phyloP scores from a whole-genome alignment of 2,797 vertebrate species.

The Platyrinchus mystaceus region DNA sequence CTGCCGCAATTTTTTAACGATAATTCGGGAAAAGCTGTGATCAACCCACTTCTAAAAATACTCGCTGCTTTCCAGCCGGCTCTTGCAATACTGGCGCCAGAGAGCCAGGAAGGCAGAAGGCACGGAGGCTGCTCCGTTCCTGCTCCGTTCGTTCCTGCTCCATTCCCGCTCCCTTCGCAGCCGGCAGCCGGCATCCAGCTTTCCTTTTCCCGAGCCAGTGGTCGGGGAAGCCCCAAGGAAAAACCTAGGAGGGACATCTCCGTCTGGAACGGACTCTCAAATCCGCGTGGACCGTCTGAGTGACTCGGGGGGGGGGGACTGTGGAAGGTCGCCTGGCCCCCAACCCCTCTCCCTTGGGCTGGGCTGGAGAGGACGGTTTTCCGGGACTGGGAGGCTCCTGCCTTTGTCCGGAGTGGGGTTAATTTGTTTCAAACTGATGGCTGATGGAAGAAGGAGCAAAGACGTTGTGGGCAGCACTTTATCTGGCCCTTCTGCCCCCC shows the following conservation, averaged over 20 bases:
- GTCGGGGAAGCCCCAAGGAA: background rate
- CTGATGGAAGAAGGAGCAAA: background rate
- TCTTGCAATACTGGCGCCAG: background rate
- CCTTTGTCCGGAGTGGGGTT: background rate
- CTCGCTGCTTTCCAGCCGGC: background rate
- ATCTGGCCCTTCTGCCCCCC: background rate
- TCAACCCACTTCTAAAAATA: background rate
- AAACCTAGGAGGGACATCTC: background rate
- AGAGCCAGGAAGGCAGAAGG: background rate
- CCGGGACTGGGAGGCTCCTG: background rate
- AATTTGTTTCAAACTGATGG: background rate
- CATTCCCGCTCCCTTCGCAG: background rate
- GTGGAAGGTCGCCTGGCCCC: background rate
- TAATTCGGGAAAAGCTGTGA: background rate
- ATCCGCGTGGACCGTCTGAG: background rate
- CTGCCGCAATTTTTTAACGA: background rate
- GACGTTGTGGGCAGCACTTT: background rate
- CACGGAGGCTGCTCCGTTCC: fast-evolving
- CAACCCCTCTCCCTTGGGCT: fast-evolving
- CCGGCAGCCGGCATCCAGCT: background rate
- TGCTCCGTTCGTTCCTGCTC: background rate
- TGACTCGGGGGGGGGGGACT: fast-evolving
- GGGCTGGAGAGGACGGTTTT: background rate
- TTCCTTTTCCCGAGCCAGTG: background rate
- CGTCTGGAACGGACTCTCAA: background rate